Evolutionary conservation across 2,888 invertebrate species (phyloP), one percentile per base, ranked within the genome.

Genomic region (Clitarchus hookeri): DNA sequence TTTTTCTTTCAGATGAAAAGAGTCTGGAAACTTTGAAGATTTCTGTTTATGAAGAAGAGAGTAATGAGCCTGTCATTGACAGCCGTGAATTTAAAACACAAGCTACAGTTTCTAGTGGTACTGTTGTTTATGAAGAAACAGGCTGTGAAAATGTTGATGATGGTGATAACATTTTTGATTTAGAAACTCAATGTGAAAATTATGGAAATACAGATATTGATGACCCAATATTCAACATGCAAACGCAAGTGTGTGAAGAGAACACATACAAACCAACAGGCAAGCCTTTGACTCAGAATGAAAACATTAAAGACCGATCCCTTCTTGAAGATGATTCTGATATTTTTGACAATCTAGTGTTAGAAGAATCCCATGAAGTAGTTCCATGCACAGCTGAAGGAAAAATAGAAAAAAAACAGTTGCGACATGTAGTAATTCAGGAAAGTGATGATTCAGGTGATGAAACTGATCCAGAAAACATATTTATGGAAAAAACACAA

Each of bases 391-490:
- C 65, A n/a, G 65, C 16, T 3, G 65, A 65, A 65, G 65, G 65
- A 65, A 65, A 19, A n/a, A 23, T 65, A 65, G 65, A 65, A 65
- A n/a, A 65, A 23, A 65, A 65, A 65, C 65, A 65, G 8, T 65
- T 65, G 65, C n/a, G 0, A 0, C 3, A n/a, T 65, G 65, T n/a
- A n/a, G 65, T 65, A n/a, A 65, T 65, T 23, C 65, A 65, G n/a
- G 65, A 6, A 65, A 65, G 82, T 82, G 82, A 44, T 27, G 11
- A 19, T 82, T 82, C 82, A 82, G 82, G 82, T 36, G 82, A 82
- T 19, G 82, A 82, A 44, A 82, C 82, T 16, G 82, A 82, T 82
- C 82, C 82, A 27, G 82, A 82, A 27, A 82, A 82, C n/a, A 82
- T 82, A 1, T 82, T 82, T 27, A 65, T 65, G 19, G 65, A 65